Conservation (phyloP, 2,797 vertebrate species). For the Poliocrania exsul region DNA sequence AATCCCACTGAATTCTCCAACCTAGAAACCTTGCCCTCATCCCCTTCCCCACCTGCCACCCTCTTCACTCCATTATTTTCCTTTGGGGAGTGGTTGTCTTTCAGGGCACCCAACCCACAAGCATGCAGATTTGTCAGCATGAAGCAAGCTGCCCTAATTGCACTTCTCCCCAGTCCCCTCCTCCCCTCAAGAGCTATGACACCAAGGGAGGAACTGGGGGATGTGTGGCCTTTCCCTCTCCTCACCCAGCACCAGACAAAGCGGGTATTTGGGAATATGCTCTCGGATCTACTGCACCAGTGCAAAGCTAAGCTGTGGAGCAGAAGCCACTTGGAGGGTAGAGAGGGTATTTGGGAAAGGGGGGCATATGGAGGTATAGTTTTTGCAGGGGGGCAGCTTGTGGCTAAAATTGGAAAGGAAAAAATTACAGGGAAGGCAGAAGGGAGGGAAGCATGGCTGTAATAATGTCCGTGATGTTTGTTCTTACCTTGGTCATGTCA, state of each 20-base stretch:
- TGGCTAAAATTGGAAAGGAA: neutral
- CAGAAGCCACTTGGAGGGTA: neutral
- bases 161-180: neutral
- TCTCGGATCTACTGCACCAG: neutral
- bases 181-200: neutral
- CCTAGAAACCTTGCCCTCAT: neutral
- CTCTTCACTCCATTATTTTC: neutral
- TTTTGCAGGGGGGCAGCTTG: neutral
- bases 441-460: neutral
- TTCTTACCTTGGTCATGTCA: constrained; percentile 32
- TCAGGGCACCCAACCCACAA: neutral
- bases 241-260: neutral
- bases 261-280: neutral
- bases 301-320: neutral
- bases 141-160: neutral
- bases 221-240: neutral
- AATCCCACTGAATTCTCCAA: neutral
- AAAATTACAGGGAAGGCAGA: neutral
- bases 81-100: neutral
- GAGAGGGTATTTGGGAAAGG: neutral
- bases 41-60: neutral
- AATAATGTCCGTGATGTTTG: neutral
- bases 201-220: neutral
- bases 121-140: neutral
- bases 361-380: neutral